Evolutionary conservation across 2,113 vertebrate genomes (phyloP).

Genomic region (Emydura subglobosa): DNA sequence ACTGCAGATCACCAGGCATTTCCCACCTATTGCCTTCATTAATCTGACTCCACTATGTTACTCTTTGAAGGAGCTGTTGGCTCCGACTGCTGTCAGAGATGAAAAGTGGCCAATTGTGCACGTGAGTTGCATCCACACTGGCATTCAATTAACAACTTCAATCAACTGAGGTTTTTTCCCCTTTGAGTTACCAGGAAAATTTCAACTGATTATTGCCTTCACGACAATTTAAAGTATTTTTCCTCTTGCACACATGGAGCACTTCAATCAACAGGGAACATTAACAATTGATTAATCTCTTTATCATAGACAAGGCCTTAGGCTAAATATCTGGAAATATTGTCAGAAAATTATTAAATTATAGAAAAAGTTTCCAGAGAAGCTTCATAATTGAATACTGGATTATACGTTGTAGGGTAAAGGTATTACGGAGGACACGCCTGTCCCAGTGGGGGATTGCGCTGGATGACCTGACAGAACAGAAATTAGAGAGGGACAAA

Average conservation of each 20-base stretch:
- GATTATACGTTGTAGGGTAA: background rate
- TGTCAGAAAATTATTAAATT: background rate
- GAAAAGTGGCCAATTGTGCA: background rate
- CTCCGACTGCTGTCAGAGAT: background rate
- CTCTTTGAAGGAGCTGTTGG: background rate
- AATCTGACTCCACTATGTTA: background rate
- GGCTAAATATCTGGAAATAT: background rate
- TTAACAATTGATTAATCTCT: background rate
- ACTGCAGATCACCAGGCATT: background rate
- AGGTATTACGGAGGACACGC: background rate
- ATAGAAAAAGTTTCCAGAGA: background rate
- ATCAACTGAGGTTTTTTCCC: background rate
- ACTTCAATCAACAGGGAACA: background rate
- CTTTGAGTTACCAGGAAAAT: background rate
- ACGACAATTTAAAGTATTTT: background rate
- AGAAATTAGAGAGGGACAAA: background rate
- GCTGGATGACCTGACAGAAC: background rate
- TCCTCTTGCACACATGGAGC: background rate
- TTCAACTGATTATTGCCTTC: background rate
- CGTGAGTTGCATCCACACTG: background rate
- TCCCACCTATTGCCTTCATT: background rate
- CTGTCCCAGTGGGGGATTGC: background rate
- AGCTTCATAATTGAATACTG: background rate
- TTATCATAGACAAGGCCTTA: background rate
- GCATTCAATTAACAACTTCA: background rate